Percentiles rank a stretch among this genome's conserved stretches.
These are phyloP conservation scores for Camponotus vicinus DNA, from an alignment of 1,140 invertebrate genomes.

Conservation along the genomic window DNA sequence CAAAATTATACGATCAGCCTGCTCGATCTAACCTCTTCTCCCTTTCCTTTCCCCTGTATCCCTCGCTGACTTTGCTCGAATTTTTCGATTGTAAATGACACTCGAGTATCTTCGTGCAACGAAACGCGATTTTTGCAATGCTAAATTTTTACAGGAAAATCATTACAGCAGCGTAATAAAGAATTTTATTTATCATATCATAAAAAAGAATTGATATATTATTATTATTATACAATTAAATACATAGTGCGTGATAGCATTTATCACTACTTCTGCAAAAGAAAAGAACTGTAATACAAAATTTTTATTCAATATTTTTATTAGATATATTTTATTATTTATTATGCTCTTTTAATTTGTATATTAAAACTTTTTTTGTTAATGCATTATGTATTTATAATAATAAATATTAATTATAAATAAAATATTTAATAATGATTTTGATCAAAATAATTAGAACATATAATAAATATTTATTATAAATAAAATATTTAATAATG, in stretches of 20 bases:
- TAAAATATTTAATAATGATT: not conserved
- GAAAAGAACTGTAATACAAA: not conserved
- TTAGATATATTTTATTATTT: not conserved
- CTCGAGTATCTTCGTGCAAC: conserved; percentile 17
- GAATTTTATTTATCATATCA: not conserved
- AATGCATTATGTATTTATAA: not conserved
- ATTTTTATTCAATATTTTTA: not conserved
- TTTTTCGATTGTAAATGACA: conserved; percentile 59
- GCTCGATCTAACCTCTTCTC: conserved; percentile 36
- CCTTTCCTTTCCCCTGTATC: conserved; percentile 65
- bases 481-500: not conserved
- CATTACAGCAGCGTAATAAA: not conserved
- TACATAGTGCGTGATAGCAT: no score
- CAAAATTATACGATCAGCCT: conserved; percentile 74
- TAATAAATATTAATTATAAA: no score
- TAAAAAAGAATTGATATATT: not conserved
- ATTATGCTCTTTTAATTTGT: not conserved
- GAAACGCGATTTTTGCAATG: not conserved
- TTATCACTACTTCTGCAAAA: not conserved
- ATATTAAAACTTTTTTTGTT: not conserved
- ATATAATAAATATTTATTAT: no score
- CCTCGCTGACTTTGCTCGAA: conserved; percentile 53
- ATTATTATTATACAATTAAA: conserved; percentile 12
- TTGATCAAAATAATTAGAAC: not conserved
- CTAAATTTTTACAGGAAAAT: not conserved